Conservation (phyloP, 2,113 vertebrate species). For the Neoarius graeffei region DNA sequence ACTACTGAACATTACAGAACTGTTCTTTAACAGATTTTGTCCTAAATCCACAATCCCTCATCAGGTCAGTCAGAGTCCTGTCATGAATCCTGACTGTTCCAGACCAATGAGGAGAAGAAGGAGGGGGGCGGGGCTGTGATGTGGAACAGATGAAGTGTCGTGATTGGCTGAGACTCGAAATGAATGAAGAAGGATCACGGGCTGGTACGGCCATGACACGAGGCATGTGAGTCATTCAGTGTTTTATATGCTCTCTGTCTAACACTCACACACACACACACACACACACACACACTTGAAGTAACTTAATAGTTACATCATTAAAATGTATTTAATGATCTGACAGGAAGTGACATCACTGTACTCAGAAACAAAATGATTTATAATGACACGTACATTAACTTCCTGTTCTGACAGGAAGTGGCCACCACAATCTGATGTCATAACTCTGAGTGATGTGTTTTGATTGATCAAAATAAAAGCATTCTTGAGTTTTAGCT, state of each 20-base stretch:
- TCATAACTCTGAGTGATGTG: neutral
- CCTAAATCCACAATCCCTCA: neutral
- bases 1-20: neutral
- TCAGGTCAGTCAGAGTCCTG: neutral
- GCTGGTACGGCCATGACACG: constrained; percentile 18
- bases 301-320: neutral
- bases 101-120: neutral
- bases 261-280: neutral
- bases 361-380: neutral
- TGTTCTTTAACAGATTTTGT: neutral
- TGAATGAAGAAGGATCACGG: constrained; percentile 13
- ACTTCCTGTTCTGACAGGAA: neutral
- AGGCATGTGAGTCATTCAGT: constrained; percentile 12
- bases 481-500: neutral
- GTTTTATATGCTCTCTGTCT: constrained; percentile 5
- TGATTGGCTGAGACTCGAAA: constrained; percentile 2
- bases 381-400: neutral
- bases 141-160: neutral
- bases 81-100: neutral
- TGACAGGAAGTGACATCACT: neutral
- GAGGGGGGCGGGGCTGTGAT: neutral
- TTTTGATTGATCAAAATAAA: neutral
- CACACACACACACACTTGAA: neutral
- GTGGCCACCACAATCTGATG: neutral
- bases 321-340: neutral